Evolutionary conservation across 2,797 vertebrate species (phyloP).

Genomic region (Gymnothorax javanicus): DNA sequence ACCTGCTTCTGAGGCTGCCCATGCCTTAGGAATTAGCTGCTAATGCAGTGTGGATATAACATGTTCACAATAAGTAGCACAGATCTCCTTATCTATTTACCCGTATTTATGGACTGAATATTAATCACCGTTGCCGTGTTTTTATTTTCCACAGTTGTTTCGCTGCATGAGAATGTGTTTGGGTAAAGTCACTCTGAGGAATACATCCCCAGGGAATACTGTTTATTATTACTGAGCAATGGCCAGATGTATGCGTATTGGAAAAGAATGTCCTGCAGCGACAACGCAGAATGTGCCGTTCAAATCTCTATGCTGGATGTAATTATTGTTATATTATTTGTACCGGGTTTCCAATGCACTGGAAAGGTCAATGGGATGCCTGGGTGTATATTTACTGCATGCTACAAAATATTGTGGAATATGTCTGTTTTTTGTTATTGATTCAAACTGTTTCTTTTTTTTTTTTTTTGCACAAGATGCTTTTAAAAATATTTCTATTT

Average conservation of each 20-base stretch:
- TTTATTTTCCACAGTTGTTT: slow-evolving; percentile 9
- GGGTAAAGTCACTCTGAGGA: neutral
- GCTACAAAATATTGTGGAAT: neutral
- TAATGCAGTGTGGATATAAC: neutral
- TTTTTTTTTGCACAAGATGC: no score
- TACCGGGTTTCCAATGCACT: neutral
- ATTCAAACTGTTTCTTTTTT: neutral
- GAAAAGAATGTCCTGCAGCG: slow-evolving; percentile 41
- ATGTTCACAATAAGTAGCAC: neutral
- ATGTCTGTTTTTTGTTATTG: neutral
- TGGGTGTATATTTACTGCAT: neutral
- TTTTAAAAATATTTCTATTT: neutral
- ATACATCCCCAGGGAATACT: slow-evolving; percentile 37
- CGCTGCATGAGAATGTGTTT: slow-evolving; percentile 7
- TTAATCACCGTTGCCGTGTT: neutral
- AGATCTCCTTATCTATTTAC: neutral
- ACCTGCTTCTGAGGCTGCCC: neutral
- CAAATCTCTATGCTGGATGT: slow-evolving; percentile 40
- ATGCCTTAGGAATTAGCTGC: no score
- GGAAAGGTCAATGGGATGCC: neutral
- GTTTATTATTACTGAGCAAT: slow-evolving; percentile 53
- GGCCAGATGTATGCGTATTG: slow-evolving; percentile 52
- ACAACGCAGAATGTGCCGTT: slow-evolving; percentile 44
- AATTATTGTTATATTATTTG: slow-evolving; percentile 36
- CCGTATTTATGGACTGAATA: neutral